Evolutionary conservation across 2,888 invertebrate species (phyloP).

Genomic region (Spisula solida): DNA sequence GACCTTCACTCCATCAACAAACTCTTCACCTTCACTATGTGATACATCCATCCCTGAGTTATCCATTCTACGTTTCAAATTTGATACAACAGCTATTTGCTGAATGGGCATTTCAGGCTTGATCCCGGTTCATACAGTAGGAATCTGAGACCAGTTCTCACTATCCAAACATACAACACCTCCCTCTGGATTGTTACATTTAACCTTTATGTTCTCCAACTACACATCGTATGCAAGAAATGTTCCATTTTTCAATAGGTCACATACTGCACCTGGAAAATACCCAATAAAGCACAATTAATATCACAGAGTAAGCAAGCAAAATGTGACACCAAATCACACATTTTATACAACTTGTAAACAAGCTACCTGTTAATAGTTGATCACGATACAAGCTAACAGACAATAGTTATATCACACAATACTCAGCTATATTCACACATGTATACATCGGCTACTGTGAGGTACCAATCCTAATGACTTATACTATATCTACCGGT

Average conservation of each 20-base stretch:
- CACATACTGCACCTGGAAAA: background rate
- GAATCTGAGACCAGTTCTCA: background rate
- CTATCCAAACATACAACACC: background rate
- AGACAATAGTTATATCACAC: background rate
- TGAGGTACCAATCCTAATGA: background rate
- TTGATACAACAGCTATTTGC: slow-evolving; percentile 57
- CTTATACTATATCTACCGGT: too few relatives aligned
- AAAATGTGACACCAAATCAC: background rate
- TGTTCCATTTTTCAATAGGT: background rate
- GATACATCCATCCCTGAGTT: slow-evolving; percentile 8
- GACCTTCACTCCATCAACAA: background rate
- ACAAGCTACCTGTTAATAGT: background rate
- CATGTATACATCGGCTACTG: background rate
- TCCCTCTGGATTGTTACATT: background rate
- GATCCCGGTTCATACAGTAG: background rate
- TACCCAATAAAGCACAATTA: background rate
- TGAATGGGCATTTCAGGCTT: slow-evolving; percentile 46
- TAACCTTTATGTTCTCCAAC: background rate
- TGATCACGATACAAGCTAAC: too few relatives aligned
- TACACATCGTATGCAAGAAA: background rate
- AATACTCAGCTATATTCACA: background rate
- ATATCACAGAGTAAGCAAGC: background rate
- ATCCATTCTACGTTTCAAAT: slow-evolving; percentile 24
- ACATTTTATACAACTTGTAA: background rate
- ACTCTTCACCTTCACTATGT: background rate